Evolutionary conservation across 2,113 vertebrate genomes (phyloP).

Genomic region (Manacus vitellinus): DNA sequence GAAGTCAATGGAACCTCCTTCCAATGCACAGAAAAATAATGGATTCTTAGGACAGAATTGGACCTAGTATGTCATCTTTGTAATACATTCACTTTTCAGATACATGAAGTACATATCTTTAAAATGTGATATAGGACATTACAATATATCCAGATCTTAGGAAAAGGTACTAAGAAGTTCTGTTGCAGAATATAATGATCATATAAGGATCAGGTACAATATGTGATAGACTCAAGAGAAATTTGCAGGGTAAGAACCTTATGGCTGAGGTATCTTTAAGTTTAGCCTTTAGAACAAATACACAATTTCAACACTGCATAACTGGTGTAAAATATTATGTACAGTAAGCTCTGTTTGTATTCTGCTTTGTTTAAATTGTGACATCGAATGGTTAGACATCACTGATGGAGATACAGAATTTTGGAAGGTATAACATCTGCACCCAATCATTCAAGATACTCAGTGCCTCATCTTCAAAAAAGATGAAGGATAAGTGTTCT

Average conservation of each 20-base stretch:
- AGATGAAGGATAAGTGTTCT: not conserved
- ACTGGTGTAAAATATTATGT: conserved; percentile 45
- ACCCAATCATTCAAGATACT: not conserved
- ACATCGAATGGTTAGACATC: not conserved
- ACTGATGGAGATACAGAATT: not conserved
- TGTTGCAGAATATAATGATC: conserved; percentile 59
- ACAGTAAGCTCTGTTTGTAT: not conserved
- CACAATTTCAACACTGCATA: not conserved
- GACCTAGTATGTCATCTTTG: not conserved
- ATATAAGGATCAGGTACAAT: not conserved
- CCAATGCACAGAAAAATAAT: not conserved
- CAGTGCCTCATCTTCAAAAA: not conserved
- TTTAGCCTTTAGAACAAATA: conserved; percentile 31
- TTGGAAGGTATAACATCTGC: not conserved
- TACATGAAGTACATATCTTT: conserved; percentile 20
- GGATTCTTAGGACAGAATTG: not conserved
- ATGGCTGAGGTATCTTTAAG: conserved; percentile 33
- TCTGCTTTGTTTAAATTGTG: not conserved
- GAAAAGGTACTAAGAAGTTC: conserved; percentile 36
- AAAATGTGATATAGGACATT: conserved; percentile 33
- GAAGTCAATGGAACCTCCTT: not conserved
- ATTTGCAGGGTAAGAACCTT: not conserved
- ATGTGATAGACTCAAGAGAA: not conserved
- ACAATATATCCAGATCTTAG: conserved; percentile 53
- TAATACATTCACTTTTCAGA: conserved; percentile 18